Base-by-base conservation (phyloP, 2,888 invertebrate species). In the Mythimna loreyi region DNA sequence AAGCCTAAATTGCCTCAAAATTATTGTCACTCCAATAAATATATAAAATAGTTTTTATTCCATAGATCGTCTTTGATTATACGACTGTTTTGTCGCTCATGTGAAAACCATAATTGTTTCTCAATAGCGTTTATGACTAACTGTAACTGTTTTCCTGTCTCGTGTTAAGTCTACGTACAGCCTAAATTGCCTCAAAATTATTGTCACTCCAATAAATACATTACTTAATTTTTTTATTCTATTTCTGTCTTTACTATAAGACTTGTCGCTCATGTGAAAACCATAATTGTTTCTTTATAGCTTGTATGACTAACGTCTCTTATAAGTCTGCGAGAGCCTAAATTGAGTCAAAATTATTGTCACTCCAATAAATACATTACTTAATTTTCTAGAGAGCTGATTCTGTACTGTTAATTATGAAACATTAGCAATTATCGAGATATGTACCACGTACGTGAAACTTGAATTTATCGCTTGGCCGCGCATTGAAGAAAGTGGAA, bases 401-500 rank as follows among this genome's bases (percentile, higher is more conserved):
- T 67, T 81, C 78, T 77, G 75, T 77, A 84, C 76, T 72, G 71
- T 72, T 80, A 85, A 80, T 83, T 78, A 85, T 75, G 83, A 84
- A 83, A 75, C 81, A 72, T 79, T 49, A 71, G 81, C 81, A 84
- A 84, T 84, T 88, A 87, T 72, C 72, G 75, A 86, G 86, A 86
- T 86, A 85, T 83, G 84, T 86, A 83, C 82, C 83, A 75, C 81
- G 85, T 85, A 88, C 89, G 90, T 89, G 90, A 91, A 92, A 91
- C 88, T 86, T 85, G 86, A 89, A 88, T 91, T 88, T 85, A 89
- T 87, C 91, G 93, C 93, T 87, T 91, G 89, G 91, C 85, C 87
- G 92, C 87, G 82, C 87, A 83, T 85, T 78, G 86, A 91, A 88
- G 91, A 93, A 92, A 93, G 92, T 93, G 92, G 90, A 92, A 92